Evolutionary conservation across 2,888 invertebrate genomes (phyloP), one percentile per base, ranked within the genome.

Genomic region (Ecliptopera silaceata): DNA sequence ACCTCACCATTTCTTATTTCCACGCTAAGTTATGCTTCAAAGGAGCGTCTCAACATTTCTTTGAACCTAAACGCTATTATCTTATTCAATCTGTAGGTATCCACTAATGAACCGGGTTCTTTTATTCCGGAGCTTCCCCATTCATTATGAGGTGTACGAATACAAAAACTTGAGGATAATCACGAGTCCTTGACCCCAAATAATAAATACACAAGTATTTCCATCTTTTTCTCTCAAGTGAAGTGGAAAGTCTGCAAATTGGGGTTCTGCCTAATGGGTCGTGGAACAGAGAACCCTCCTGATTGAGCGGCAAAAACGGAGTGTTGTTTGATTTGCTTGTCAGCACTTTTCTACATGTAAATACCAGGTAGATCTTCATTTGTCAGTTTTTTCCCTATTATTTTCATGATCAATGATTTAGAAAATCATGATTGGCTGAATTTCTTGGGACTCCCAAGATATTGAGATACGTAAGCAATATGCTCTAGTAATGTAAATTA

Each of bases 261-360:
- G 78, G 79, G 77, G 75, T 70, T 68, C 74, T 74, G 77, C 74
- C 74, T 80, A 82, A 82, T 81, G 82, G 79, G 72, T 75, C 76
- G 78, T 75, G 72, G 79, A 68, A 74, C 71, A 68, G 70, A 71
- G 72, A 63, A 64, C 66, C 66, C 67, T 74, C 59, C 62, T 69
- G 70, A 74, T 74, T 75, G 67, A 65, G 68, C 61, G 61, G 48
- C 63, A 58, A 53, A 53, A 70, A 64, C 64, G 55, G 66, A 65
- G 66, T 73, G 72, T 68, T 78, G 70, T 75, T 73, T 74, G 69
- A 77, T 75, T 72, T 65, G 69, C 71, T 68, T 71, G 77, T 75
- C 77, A 74, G 72, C 75, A 72, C 69, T 73, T 74, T 68, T 64
- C 53, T 69, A 61, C 69, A 65, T 69, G 69, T 68, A 74, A 72